Base-by-base conservation (phyloP, 1,140 invertebrate genomes). In the Battus philenor region DNA sequence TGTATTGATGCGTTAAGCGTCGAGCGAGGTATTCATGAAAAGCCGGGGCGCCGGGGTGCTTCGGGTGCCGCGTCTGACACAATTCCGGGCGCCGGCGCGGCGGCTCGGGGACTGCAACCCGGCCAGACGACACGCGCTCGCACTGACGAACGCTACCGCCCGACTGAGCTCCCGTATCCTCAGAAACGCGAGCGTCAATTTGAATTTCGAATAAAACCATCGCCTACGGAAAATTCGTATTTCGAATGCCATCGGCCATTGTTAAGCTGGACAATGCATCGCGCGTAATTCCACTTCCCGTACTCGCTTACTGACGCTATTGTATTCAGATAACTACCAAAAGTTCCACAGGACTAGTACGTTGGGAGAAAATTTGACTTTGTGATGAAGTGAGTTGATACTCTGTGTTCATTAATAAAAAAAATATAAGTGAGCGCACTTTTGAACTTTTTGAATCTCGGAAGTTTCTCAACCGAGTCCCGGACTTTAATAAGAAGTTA, bases 81-180 rank as follows among this genome's bases (percentile, higher is more conserved):
- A 81, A 68, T 79, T 80, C 66, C 59, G 64, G 77, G 80, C 80
- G 80, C 80, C 77, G 80, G 80, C 77, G 80, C 80, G 79, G 56
- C 71, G 71, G 54, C 51, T 50, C 54, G 51, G 60, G 55, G 65
- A 66, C 73, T 74, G 76, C 76, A 68, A 49, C 71, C 77, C 77
- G 53, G 75, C 68, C 80, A 81, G 71, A 84, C 77, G 71, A 67
- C 73, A 78, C 77, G 74, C 75, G 75, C 58, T 64, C 68, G 68
- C 59, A 61, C 43, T 34, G 43, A 41, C 60, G 62, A 64, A 51
- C 76, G 67, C 68, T 76, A 61, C 66, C 59, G 65, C 61, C 61
- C 55, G 46, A 50, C 51, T 50, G 55, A 51, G 46, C 52, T 55
- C 54, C 57, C 27, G 10, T 10, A 10, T 46, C 17, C 34, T 50